Evolutionary conservation across 1,140 invertebrate genomes (phyloP), one percentile per base, ranked within the genome.

Genomic region (Pseudomyrmex cubaensis): DNA sequence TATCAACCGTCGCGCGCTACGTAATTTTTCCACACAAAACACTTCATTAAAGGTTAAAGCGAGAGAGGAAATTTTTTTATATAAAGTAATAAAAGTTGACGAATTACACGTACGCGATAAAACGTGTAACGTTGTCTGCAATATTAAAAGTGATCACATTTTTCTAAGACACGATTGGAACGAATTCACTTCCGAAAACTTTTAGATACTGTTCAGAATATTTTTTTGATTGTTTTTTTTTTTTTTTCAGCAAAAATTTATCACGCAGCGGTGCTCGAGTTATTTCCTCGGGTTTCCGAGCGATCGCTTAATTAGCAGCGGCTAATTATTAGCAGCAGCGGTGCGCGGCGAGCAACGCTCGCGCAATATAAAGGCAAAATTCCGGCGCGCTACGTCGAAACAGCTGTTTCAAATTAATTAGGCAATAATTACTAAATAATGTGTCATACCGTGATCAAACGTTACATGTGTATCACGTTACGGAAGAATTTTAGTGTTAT

Each of bases 341-440:
- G 22, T 50, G 13, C n/a, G 35, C n/a, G 20, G 20, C 52, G 20
- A 70, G 46, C 9, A 59, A 46, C 50, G 63, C n/a, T 69, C 17
- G 4, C 17, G 4, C 5, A 10, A 78, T 78, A 70, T 35, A 48
- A 57, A 78, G 54, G 35, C 64, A 69, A 69, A 57, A 78, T 78
- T 78, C 20, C 52, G 59, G 20, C 44, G 15, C 20, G 52, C 54
- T 70, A 70, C 17, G 17, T 46, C 22, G 44, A 78, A 77, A 52
- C 10, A 17, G 54, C 35, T 57, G 15, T 52, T 17, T 48, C 64
- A 78, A 70, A 78, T 78, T 78, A 78, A 78, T 78, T 78, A 63
- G 52, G 20, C 20, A 48, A 69, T 69, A 57, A 70, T 69, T 78
- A 48, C 50, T 77, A 78, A 73, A 78, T 78, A 70, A 70, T 59